Evolutionary conservation across 2,113 vertebrate species (phyloP).

Genomic region (Tragelaphus scriptus): DNA sequence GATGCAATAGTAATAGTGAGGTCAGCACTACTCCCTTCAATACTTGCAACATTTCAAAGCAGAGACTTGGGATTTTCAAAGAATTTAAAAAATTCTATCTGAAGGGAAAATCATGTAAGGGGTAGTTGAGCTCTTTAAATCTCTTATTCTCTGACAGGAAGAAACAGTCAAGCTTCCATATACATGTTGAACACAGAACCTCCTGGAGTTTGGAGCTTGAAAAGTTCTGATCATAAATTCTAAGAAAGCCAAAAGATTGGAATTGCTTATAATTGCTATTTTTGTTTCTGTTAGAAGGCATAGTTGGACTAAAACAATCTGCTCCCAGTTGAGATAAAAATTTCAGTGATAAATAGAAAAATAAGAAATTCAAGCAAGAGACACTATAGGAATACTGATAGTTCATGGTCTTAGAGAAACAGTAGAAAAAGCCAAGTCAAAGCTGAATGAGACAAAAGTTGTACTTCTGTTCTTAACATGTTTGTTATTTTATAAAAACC

Average conservation of each 20-base stretch:
- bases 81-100: not conserved
- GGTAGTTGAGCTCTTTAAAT: not conserved
- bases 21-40: not conserved
- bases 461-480: not conserved
- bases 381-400: not conserved
- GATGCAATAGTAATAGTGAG: not conserved
- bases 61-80: not conserved
- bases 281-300: not conserved
- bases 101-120: not conserved
- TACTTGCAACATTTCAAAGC: not conserved
- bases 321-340: not conserved
- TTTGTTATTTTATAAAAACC: not conserved
- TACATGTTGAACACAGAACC: not conserved
- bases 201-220: not conserved
- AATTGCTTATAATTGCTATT: not conserved
- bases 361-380: not conserved
- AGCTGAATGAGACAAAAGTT: not conserved
- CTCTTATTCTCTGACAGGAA: not conserved
- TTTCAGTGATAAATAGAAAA: not conserved
- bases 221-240: not conserved
- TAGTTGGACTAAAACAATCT: constrained; percentile 21
- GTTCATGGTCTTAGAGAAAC: not conserved
- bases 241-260: not conserved
- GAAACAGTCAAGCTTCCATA: not conserved
- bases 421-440: not conserved